phyloP scores from a whole-genome alignment of 2,113 vertebrate species.

The Caranx melampygus region DNA sequence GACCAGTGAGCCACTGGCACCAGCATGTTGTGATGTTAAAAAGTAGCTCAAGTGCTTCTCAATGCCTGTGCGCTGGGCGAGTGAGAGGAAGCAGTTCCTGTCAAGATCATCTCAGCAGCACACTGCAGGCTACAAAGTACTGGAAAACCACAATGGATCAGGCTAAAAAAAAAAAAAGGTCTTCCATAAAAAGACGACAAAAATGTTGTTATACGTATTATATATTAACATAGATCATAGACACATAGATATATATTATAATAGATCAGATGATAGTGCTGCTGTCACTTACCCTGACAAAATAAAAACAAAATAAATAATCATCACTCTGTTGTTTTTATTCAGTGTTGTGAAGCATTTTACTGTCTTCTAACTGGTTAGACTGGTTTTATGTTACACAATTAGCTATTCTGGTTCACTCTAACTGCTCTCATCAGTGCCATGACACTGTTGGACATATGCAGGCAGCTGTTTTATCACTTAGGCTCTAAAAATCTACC shows the following conservation, averaged over 20 bases:
- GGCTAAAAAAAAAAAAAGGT: constrained; percentile 24
- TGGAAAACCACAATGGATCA: constrained; percentile 54
- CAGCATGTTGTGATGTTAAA: constrained; percentile 76
- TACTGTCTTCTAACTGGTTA: background rate
- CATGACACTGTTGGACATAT: background rate
- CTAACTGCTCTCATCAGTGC: background rate
- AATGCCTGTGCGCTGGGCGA: constrained; percentile 43
- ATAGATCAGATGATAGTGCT: background rate
- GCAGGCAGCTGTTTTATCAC: background rate
- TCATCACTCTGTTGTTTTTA: background rate
- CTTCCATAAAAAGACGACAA: constrained; percentile 19
- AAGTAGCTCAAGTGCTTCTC: constrained; percentile 69
- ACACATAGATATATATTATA: background rate
- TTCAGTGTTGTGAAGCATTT: background rate
- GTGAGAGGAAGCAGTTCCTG: constrained; percentile 66
- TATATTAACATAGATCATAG: no score
- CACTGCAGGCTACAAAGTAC: constrained; percentile 69
- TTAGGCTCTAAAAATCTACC: background rate
- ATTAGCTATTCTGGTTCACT: background rate
- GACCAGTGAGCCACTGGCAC: constrained; percentile 78
- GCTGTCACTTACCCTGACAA: background rate
- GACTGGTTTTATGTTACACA: background rate
- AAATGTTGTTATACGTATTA: no score
- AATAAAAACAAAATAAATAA: background rate
- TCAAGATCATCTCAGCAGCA: constrained; percentile 65